phyloP scores from a whole-genome alignment of 2,797 vertebrate species.

The Enteromius trimaculatus region DNA sequence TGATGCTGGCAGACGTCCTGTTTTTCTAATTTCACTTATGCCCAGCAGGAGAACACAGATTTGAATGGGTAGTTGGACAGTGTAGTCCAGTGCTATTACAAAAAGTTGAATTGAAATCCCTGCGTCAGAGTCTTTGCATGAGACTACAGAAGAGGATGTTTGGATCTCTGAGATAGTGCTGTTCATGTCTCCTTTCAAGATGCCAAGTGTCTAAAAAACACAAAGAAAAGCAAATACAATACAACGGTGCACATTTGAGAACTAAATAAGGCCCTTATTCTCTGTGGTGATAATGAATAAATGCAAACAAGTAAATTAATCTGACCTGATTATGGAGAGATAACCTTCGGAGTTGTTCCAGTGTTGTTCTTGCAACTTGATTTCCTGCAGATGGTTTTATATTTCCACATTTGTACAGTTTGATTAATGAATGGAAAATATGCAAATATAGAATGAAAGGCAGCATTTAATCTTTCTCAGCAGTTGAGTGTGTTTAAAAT shows the following conservation, averaged over 20 bases:
- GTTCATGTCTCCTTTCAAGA: not conserved
- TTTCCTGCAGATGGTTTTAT: not conserved
- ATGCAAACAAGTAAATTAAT: not conserved
- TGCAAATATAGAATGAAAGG: not conserved
- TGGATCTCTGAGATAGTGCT: not conserved
- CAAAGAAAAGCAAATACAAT: not conserved
- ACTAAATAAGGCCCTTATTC: not conserved
- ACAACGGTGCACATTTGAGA: too few relatives aligned
- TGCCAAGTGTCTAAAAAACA: not conserved
- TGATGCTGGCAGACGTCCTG: not conserved
- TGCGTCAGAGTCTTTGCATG: not conserved
- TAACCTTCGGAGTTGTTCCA: not conserved
- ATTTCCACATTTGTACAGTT: not conserved
- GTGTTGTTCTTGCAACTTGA: not conserved
- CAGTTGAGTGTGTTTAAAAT: not conserved
- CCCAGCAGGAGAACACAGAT: slow-evolving; percentile 25
- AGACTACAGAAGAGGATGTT: not conserved
- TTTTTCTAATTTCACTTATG: not conserved
- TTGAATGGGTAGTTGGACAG: slow-evolving; percentile 1
- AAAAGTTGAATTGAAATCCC: not conserved
- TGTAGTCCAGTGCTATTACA: not conserved
- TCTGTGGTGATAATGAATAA: not conserved
- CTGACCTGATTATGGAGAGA: not conserved
- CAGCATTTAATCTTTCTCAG: not conserved
- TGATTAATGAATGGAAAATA: not conserved